A percentile compares a stretch with the other conserved stretches of the same genome.
Evolutionary conservation across 2,797 vertebrate genomes (phyloP).

Genomic region (Spinus pinus): DNA sequence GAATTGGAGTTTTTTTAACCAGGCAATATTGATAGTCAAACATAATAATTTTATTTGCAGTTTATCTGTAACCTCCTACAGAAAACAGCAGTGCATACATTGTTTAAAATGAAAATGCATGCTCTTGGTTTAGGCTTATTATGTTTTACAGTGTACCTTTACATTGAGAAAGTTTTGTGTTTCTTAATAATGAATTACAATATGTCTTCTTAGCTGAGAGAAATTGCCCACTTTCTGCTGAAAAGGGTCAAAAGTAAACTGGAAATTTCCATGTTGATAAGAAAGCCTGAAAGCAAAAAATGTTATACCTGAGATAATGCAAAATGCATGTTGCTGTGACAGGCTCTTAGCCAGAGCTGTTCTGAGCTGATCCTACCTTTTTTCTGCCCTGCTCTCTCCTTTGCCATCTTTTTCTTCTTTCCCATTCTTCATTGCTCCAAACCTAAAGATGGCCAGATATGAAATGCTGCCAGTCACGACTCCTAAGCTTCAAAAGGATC

Average conservation of each 20-base stretch:
- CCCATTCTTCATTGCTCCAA: constrained; percentile 47
- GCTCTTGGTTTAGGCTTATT: background rate
- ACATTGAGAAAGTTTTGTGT: background rate
- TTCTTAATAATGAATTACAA: background rate
- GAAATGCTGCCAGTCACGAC: constrained; percentile 64
- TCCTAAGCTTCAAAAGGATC: constrained; percentile 72
- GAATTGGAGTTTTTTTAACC: background rate
- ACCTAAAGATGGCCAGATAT: constrained; percentile 67
- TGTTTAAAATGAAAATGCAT: background rate
- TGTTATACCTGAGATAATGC: constrained; percentile 11
- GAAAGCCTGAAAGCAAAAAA: constrained; percentile 6
- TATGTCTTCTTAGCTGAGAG: constrained; percentile 40
- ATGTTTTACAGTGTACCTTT: background rate
- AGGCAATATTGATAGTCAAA: background rate
- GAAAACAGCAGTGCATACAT: background rate
- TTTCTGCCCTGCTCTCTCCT: background rate
- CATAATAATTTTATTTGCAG: background rate
- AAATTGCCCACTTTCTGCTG: constrained; percentile 15
- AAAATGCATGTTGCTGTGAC: constrained; percentile 27
- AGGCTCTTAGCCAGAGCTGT: constrained; percentile 37
- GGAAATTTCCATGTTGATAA: background rate
- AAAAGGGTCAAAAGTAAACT: background rate
- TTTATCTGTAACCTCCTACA: background rate
- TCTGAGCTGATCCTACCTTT: background rate
- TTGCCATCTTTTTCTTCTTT: constrained; percentile 35